Base-by-base conservation (phyloP, 2,113 vertebrate species). In the Tachysurus vachellii region DNA sequence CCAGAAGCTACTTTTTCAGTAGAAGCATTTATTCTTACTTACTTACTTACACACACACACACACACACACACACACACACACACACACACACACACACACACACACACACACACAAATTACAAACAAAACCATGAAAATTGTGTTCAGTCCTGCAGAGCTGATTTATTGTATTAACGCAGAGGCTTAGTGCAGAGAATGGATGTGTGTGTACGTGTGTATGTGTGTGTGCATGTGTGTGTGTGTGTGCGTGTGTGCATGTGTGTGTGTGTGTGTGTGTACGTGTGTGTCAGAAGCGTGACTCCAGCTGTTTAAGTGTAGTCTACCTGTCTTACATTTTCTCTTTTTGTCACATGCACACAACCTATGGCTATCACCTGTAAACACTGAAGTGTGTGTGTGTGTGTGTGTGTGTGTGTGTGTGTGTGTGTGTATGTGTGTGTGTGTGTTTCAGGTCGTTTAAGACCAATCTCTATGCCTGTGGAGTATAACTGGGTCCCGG, bases 391-490 rank as follows among this genome's bases (percentile, higher is more conserved):
- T 44, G 68, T 42, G 31, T 71, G 66, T 42, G 31, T 70, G 31
- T 42, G 28, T 70, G 31, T 70, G 66, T 31, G 66, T 70, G 66
- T 21, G 68, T 50, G 71, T 50, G 71, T 50, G 44, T 50, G 75
- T 54, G 75, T 77, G 75, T 88, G 81, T 88, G 36, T 87, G 61
- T 90, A 2, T 36, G 64, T 86, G 84, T 90, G 23, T 77, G 10
- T 84, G 79, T 89, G 76, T 88, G 23, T 93, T 95, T 92, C 92
- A 99, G 98, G 97, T 91, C 97, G 98, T 90, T 94, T 99, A 92
- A 96, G 98, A 91, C 98, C 98, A 92, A 98, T 98, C 94, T 99
- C 98, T 92, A 99, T 99, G 98, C 98, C 98, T 90, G 96, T 95
- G 86, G 95, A 96, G 94, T 97, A 97, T 94, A 97, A 96, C 92